Percentiles rank a stretch among this genome's conserved stretches.
Evolutionary conservation across 2,113 vertebrate species (phyloP).

Genomic region (Circaetus cinerascens): DNA sequence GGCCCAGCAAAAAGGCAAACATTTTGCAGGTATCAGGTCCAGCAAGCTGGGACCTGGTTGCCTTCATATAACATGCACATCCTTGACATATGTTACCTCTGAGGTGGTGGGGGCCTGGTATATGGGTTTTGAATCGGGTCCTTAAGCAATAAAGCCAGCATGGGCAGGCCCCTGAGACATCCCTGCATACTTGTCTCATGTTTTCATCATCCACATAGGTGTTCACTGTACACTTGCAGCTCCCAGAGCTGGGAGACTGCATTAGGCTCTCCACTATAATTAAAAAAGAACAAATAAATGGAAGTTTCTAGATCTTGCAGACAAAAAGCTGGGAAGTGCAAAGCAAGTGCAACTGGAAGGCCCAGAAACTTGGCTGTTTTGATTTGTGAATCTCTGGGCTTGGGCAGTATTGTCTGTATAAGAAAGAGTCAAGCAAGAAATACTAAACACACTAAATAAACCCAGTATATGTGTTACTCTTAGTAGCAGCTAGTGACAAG

Average conservation of each 20-base stretch:
- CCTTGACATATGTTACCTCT: background rate
- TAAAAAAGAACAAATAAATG: background rate
- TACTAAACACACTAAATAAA: slow-evolving; percentile 8
- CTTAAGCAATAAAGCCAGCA: background rate
- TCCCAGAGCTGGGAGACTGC: background rate
- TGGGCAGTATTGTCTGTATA: background rate
- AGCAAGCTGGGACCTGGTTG: background rate
- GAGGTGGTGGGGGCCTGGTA: background rate
- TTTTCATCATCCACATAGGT: background rate
- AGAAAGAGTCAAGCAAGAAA: slow-evolving; percentile 1
- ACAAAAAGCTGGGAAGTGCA: background rate
- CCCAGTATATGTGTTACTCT: background rate
- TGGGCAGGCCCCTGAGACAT: background rate
- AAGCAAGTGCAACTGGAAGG: background rate
- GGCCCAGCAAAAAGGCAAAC: background rate
- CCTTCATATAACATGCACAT: rapidly evolving
- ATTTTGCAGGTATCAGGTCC: background rate
- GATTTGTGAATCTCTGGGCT: slow-evolving; percentile 33
- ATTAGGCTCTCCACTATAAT: background rate
- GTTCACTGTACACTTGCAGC: background rate
- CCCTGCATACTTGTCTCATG: rapidly evolving
- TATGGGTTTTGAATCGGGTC: background rate
- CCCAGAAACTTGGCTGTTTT: background rate
- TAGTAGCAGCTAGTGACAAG: slow-evolving; percentile 27
- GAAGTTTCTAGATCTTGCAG: background rate